Conservation (phyloP, 2,888 invertebrate species). For the Micoletzkya japonica region DNA sequence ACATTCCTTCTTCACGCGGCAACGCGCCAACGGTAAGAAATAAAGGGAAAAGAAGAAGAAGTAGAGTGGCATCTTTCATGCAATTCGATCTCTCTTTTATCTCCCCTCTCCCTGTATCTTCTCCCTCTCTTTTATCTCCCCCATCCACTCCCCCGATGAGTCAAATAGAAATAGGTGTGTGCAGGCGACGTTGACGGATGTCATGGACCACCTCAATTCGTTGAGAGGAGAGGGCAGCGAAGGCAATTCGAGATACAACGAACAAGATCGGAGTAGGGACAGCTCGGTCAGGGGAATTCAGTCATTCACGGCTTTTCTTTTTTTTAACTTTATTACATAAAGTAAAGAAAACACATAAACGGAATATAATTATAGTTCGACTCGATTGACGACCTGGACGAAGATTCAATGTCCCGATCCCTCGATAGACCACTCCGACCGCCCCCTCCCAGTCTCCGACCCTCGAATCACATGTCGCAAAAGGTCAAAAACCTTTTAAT, state of each 20-base stretch:
- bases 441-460: constrained; percentile 17
- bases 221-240: constrained; percentile 7
- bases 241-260: not conserved
- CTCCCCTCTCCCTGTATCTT: no score
- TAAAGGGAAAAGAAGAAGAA: no score
- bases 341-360: not conserved
- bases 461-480: not conserved
- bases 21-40: no score
- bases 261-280: constrained; percentile 4
- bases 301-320: no score
- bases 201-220: constrained; percentile 16
- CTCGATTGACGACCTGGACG: constrained; percentile 25
- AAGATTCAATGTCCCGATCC: constrained; percentile 5
- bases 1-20: no score
- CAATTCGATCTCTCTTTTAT: no score
- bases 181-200: constrained; percentile 17
- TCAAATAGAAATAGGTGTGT: no score
- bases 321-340: not conserved
- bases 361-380: constrained; percentile 13
- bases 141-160: no score
- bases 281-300: constrained; percentile 26
- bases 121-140: no score
- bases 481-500: not conserved
- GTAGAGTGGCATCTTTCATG: no score
- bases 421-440: constrained; percentile 25